Conservation (phyloP, 2,888 invertebrate species). For the Chymomyza amoena region DNA sequence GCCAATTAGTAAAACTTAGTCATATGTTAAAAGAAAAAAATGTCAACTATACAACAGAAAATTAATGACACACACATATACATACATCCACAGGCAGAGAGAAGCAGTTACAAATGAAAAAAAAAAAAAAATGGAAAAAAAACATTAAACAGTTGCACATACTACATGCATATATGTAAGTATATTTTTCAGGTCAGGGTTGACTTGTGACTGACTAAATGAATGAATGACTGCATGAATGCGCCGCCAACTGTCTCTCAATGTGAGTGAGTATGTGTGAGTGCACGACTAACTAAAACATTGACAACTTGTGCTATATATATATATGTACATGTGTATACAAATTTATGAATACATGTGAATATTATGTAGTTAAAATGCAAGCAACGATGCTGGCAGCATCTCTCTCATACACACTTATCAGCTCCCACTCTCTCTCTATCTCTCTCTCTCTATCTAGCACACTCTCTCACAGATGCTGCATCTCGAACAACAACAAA, state of each 20-base stretch:
- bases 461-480: conserved; percentile 8
- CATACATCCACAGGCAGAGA: not conserved
- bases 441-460: not conserved
- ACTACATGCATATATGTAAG: conserved; percentile 19
- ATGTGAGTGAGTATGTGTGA: conserved; percentile 24
- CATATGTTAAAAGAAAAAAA: conserved; percentile 10
- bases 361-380: conserved; percentile 29
- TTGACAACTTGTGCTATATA: conserved; percentile 62
- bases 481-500: conserved; percentile 2
- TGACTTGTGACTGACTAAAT: conserved; percentile 76
- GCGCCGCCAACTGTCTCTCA: conserved; percentile 48
- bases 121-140: conserved; percentile 36
- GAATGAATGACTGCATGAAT: conserved; percentile 70
- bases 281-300: conserved; percentile 69
- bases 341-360: too few species aligned
- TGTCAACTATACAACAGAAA: conserved; percentile 10
- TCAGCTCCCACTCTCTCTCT: not conserved
- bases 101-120: conserved; percentile 24
- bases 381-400: conserved; percentile 11
- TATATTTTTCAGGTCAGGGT: conserved; percentile 77
- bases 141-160: conserved; percentile 52
- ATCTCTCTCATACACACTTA: not conserved
- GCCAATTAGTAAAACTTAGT: not conserved
- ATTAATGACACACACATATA: conserved; percentile 23
- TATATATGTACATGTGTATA: not conserved